Base-by-base conservation (phyloP, 2,113 vertebrate genomes). In the Myiozetetes cayanensis region DNA sequence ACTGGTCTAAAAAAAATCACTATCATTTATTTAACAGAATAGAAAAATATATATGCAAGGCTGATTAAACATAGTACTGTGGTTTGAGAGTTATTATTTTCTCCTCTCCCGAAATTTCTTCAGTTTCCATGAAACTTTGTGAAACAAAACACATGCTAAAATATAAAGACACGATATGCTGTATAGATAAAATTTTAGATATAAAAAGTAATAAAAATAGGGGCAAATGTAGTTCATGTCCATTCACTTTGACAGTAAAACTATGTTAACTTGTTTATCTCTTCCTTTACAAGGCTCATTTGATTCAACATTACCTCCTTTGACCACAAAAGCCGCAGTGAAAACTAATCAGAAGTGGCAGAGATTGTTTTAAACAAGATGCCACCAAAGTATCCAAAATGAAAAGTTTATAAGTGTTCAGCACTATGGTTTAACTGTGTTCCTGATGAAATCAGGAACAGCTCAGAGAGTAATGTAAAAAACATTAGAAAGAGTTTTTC, bases 81-180 rank as follows among this genome's bases (percentile, higher is more conserved):
- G 19, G 13, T 53, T 53, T 77, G 30, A 4, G 0, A 2, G 0
- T 0, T 5, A 3, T 41, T 76, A 24, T 78, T 37, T 67, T 22
- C 11, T 70, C 11, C 27, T 87, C 35, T 84, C 5, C 5, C 88
- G 20, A 67, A 80, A 71, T 66, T 25, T 43, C 27, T 65, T 65
- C 12, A 9, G 4, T 63, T 93, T 95, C 21, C 10, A 33, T 56
- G 12, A 85, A 83, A 59, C 50, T 80, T 63, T 4, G 0, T 74
- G 8, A 71, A 74, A 80, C 10, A 50, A 47, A 80, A 35, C 66
- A 37, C 22, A 1, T 44, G 18, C 12, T 74, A 80, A 88, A 90
- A 76, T 46, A 28, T 19, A 76, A 79, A 77, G 50, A 39, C 10
- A 49, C 4, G 47, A 30, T 81, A 47, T 67, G 25, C 8, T 44